These are phyloP conservation scores for Gymnogyps californianus DNA, from an alignment of 2,113 vertebrate genomes.

Conservation along the genomic window DNA sequence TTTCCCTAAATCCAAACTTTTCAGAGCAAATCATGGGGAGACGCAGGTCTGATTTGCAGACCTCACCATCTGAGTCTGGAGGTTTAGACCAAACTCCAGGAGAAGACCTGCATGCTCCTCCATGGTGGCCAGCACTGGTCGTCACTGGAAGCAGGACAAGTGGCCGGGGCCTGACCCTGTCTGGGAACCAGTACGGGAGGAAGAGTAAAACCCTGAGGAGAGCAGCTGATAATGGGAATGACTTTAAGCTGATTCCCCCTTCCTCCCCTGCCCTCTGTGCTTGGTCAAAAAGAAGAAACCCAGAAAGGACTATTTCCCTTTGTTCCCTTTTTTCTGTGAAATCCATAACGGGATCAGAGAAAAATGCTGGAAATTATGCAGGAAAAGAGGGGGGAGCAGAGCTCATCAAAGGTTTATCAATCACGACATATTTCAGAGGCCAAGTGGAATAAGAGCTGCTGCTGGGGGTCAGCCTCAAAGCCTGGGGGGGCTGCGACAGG, in stretches of 20 bases:
- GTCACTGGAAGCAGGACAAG: background rate
- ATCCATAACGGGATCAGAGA: background rate
- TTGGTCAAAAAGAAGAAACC: background rate
- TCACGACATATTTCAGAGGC: background rate
- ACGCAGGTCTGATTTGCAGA: rapidly evolving
- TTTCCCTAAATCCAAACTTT: background rate
- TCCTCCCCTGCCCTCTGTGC: background rate
- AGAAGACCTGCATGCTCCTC: background rate
- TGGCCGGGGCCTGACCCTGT: background rate
- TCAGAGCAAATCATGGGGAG: background rate
- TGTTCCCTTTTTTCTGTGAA: background rate
- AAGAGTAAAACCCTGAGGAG: background rate
- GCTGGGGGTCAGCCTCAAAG: background rate
- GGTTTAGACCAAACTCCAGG: background rate
- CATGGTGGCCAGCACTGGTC: background rate
- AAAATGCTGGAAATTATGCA: background rate
- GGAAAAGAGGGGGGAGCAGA: background rate
- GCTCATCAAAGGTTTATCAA: background rate
- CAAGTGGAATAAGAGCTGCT: background rate
- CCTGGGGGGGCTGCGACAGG: background rate
- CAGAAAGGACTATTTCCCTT: background rate
- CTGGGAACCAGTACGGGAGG: background rate
- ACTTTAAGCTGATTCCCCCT: background rate
- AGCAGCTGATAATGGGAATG: background rate
- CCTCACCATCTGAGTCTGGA: background rate